Percentiles rank a stretch among this genome's conserved stretches.
These are phyloP conservation scores for Mustelus asterias DNA, from an alignment of 2,113 vertebrate species.

Conservation along the genomic window DNA sequence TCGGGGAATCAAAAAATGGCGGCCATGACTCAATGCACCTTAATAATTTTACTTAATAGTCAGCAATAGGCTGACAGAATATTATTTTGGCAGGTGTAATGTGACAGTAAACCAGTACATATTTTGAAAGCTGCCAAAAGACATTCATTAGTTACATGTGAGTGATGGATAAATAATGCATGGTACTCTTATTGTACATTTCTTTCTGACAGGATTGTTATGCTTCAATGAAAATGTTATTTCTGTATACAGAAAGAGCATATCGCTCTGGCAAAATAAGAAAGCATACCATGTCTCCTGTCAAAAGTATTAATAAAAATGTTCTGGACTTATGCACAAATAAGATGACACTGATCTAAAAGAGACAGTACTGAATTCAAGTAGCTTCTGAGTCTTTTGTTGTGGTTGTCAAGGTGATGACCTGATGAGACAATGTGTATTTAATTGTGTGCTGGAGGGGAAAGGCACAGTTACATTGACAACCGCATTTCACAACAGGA, in stretches of 20 bases:
- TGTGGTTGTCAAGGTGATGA: background rate
- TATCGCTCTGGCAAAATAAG: background rate
- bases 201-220: constrained; percentile 26
- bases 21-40: background rate
- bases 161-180: constrained; percentile 32
- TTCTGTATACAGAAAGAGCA: background rate
- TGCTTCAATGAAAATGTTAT: constrained; percentile 18
- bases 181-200: constrained; percentile 22
- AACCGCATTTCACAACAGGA: background rate
- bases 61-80: background rate
- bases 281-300: constrained; percentile 2
- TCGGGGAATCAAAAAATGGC: background rate
- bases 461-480: background rate
- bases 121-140: constrained; percentile 32
- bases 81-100: constrained; percentile 4
- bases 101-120: background rate
- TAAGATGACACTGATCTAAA: constrained; percentile 16
- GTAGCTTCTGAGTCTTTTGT: background rate
- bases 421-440: background rate
- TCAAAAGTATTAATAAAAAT: constrained; percentile 28
- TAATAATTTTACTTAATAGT: background rate
- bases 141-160: constrained; percentile 3
- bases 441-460: background rate
- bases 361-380: constrained; percentile 25
- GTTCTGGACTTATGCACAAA: background rate